Base-by-base conservation (phyloP, 2,797 vertebrate genomes). In the Leptoclinus maculatus region DNA sequence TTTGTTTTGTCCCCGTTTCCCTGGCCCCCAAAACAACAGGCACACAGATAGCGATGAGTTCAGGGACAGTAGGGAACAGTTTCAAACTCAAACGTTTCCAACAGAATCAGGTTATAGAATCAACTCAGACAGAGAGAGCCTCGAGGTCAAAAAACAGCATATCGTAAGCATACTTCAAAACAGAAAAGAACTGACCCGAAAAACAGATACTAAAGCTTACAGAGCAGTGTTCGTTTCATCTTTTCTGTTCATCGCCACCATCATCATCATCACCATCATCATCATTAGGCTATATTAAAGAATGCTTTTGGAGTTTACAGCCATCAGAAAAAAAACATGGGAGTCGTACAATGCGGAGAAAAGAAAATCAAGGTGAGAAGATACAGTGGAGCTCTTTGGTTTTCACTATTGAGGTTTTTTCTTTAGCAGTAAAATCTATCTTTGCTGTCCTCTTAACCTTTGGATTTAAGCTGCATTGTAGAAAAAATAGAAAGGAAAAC, bases 381-480 rank as follows among this genome's bases (percentile, higher is more conserved):
- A 86, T 78, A 90, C 76, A 88, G 90, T 92, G 90, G 91, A 95
- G 92, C 89, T 96, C 95, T 96, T 96, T 96, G 95, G 95, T 96
- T 95, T 95, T 94, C 88, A 95, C 92, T 95, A 92, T 93, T 94
- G 94, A 95, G 94, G 93, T 94, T 93, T 87, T 83, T 85, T 87
- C 90, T 91, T 91, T 87, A 92, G 91, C 90, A 92, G 91, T 94
- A 91, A 94, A 92, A 95, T 95, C 91, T 94, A 89, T 89, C 87
- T 92, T 94, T 88, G 90, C 89, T 88, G 88, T 94, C 89, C 92
- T 94, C 88, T 88, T 92, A 89, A 94, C 92, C 95, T 96, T 96
- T 96, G 95, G 95, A 94, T 94, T 95, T 88, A 94, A 96, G 95
- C 95, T 95, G 94, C 93, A 89, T 94, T 90, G 89, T 94, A 94